phyloP scores from a whole-genome alignment of 2,797 vertebrate genomes.

The Micropoecilia bifurca region DNA sequence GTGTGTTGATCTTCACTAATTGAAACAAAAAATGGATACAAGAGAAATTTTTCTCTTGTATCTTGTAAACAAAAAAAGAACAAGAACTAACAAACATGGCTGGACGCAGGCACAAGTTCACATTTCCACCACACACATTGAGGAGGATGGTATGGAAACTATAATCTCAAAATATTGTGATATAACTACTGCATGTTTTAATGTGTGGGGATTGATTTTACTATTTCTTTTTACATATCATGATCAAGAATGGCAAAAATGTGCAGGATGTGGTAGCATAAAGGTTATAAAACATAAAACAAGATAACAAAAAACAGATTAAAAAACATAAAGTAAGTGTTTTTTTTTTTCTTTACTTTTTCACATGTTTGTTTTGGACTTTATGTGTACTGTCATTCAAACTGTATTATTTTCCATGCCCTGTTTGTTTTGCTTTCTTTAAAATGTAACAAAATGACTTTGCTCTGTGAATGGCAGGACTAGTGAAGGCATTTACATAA shows the following conservation, averaged over 20 bases:
- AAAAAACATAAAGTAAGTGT: not conserved
- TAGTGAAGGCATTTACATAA: constrained; percentile 14
- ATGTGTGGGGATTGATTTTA: not conserved
- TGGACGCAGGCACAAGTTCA: not conserved
- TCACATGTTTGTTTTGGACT: constrained; percentile 1
- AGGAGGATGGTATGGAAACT: not conserved
- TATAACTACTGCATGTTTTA: not conserved
- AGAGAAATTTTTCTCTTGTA: not conserved
- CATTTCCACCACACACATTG: not conserved
- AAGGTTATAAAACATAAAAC: not conserved
- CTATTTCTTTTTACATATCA: not conserved
- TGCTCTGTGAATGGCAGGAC: constrained; percentile 27
- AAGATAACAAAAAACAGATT: not conserved
- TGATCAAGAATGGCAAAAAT: not conserved
- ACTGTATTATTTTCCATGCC: not conserved
- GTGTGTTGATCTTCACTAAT: not conserved
- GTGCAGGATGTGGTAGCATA: not conserved
- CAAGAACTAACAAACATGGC: not conserved
- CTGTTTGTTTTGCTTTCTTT: not conserved
- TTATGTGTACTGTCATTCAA: not conserved
- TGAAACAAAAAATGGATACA: not conserved
- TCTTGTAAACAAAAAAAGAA: not conserved
- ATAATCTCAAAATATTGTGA: not conserved
- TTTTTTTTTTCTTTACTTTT: not conserved
- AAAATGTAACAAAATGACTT: constrained; percentile 3